Conservation (phyloP, 2,113 vertebrate genomes). For the Xiphophorus maculatus region DNA sequence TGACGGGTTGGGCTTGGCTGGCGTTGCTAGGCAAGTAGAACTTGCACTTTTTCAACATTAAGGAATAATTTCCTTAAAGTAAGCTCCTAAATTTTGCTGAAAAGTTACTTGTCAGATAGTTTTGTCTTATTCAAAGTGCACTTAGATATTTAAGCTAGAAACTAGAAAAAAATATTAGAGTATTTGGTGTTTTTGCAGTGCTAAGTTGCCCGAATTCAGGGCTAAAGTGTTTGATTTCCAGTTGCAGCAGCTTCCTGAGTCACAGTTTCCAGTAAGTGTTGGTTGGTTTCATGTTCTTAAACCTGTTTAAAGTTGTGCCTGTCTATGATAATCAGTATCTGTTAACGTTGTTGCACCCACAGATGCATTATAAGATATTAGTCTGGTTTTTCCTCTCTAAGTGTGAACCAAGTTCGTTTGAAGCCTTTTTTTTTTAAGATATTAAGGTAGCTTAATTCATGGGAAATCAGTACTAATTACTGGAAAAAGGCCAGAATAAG, state of each 20-base stretch:
- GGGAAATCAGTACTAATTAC: slow-evolving; percentile 14
- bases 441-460: slow-evolving; percentile 20
- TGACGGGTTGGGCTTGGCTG: too few relatives aligned
- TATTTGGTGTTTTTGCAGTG: too few relatives aligned
- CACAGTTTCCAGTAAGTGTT: slow-evolving; percentile 16
- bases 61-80: too few relatives aligned
- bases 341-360: slow-evolving; percentile 31
- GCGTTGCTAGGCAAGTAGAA: too few relatives aligned
- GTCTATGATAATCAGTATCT: slow-evolving; percentile 50
- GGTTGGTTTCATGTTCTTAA: slow-evolving; percentile 35
- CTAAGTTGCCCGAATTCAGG: slow-evolving; percentile 34
- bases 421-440: not conserved
- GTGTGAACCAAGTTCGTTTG: not conserved
- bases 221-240: slow-evolving; percentile 1
- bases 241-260: slow-evolving; percentile 22
- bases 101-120: too few relatives aligned
- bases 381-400: slow-evolving; percentile 28
- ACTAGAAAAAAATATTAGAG: too few relatives aligned
- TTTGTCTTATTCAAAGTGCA: too few relatives aligned
- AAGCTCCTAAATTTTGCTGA: too few relatives aligned
- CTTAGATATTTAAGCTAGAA: too few relatives aligned
- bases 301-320: slow-evolving; percentile 58
- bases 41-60: too few relatives aligned
- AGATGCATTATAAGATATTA: slow-evolving; percentile 35
- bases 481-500: slow-evolving; percentile 16